phyloP scores from a whole-genome alignment of 2,113 vertebrate genomes.

The Cebus imitator region DNA sequence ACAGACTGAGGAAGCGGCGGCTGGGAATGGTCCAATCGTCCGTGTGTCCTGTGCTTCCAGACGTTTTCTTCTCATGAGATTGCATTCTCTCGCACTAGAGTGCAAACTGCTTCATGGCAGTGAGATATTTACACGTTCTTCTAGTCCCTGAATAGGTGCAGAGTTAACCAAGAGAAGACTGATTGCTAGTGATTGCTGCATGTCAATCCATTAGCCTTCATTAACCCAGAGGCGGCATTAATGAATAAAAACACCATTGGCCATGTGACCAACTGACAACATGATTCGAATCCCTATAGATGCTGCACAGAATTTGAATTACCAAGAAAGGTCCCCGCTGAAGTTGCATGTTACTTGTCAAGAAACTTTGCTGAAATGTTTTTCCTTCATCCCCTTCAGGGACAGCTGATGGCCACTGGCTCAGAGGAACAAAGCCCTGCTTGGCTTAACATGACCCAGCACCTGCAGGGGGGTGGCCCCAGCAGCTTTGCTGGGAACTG shows the following conservation, averaged over 20 bases:
- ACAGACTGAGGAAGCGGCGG: neutral
- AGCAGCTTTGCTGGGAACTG: neutral
- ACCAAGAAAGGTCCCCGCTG: neutral
- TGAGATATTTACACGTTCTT: neutral
- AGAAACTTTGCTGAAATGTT: neutral
- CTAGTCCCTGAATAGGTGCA: neutral
- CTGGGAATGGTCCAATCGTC: neutral
- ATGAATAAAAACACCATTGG: neutral
- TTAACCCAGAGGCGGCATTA: neutral
- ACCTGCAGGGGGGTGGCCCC: fast-evolving
- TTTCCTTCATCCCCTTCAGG: neutral
- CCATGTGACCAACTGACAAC: fast-evolving
- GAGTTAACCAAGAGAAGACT: neutral
- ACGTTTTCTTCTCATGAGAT: neutral
- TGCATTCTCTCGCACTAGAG: too few species aligned
- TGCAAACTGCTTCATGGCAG: neutral
- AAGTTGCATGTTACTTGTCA: neutral
- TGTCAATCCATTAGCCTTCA: neutral
- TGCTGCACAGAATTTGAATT: neutral
- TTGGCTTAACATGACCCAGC: fast-evolving
- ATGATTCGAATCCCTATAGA: too few species aligned
- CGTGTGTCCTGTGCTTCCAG: neutral
- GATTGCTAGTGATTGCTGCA: neutral
- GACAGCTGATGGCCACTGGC: neutral
- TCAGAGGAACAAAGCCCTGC: fast-evolving